Evolutionary conservation across 2,113 vertebrate genomes (phyloP).

Genomic region (Eulemur rufifrons): DNA sequence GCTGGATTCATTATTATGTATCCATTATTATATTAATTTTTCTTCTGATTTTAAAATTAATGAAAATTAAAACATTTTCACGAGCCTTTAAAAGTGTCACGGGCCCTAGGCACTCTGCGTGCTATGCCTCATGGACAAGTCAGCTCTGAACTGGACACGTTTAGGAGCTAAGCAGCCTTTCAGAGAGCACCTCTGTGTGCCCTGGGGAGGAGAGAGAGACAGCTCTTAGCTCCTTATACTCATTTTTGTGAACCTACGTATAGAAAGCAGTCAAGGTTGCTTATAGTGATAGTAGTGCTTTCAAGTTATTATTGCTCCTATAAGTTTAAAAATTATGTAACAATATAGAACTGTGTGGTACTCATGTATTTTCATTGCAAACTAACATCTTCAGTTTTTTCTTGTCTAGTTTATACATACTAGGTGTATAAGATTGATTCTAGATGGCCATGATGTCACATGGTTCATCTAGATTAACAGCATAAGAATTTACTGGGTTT

Average conservation of each 20-base stretch:
- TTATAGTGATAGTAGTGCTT: background rate
- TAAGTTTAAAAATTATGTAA: background rate
- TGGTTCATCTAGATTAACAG: background rate
- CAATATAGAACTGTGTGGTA: background rate
- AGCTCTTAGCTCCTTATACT: background rate
- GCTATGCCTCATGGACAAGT: background rate
- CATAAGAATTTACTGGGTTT: background rate
- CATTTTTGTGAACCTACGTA: background rate
- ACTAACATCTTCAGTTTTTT: background rate
- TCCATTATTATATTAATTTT: background rate
- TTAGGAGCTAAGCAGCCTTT: background rate
- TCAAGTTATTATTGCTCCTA: background rate
- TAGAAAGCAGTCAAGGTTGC: background rate
- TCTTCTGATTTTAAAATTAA: constrained; percentile 34
- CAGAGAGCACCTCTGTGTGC: background rate
- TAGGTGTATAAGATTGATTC: background rate
- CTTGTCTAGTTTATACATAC: background rate
- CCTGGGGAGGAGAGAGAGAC: background rate
- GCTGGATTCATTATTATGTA: background rate
- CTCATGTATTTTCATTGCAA: background rate
- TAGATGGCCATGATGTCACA: background rate
- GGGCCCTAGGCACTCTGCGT: background rate
- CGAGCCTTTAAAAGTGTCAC: background rate
- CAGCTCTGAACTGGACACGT: background rate
- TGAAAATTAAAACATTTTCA: background rate